These are phyloP conservation scores for Schlechtendalia chinensis DNA, from an alignment of 1,140 invertebrate species.

Conservation along the genomic window DNA sequence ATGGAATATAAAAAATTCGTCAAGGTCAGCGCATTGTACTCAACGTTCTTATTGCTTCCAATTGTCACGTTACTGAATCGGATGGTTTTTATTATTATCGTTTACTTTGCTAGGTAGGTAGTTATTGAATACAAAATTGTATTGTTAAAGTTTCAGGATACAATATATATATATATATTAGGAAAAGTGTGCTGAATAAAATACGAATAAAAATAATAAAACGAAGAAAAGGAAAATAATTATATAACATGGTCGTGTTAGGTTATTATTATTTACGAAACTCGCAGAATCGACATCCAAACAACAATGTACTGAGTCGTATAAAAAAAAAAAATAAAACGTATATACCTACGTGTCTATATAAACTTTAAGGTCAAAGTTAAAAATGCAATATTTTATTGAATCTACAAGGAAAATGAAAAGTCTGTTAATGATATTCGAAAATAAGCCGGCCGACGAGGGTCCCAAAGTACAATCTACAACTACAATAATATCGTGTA, in stretches of 20 bases:
- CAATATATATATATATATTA: not conserved
- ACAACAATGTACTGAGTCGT: not conserved
- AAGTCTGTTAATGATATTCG: not conserved
- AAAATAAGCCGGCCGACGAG: not conserved
- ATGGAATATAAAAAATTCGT: too few species aligned
- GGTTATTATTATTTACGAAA: not conserved
- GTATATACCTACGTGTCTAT: too few species aligned
- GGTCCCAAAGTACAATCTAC: too few species aligned
- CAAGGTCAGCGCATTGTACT: too few species aligned
- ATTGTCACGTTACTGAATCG: too few species aligned
- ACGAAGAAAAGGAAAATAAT: not conserved
- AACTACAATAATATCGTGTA: too few species aligned
- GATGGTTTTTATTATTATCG: too few species aligned
- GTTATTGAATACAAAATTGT: not conserved
- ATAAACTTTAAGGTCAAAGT: not conserved
- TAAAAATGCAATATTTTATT: not conserved
- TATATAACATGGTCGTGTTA: not conserved
- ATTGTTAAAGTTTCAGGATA: not conserved
- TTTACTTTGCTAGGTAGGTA: too few species aligned
- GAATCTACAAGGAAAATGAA: not conserved
- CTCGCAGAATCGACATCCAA: not conserved
- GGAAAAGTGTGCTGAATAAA: not conserved
- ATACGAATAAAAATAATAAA: not conserved
- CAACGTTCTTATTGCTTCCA: too few species aligned
- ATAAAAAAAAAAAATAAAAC: too few species aligned